Evolutionary conservation across 1,140 invertebrate species (phyloP).

Genomic region (Musca vetustissima): DNA sequence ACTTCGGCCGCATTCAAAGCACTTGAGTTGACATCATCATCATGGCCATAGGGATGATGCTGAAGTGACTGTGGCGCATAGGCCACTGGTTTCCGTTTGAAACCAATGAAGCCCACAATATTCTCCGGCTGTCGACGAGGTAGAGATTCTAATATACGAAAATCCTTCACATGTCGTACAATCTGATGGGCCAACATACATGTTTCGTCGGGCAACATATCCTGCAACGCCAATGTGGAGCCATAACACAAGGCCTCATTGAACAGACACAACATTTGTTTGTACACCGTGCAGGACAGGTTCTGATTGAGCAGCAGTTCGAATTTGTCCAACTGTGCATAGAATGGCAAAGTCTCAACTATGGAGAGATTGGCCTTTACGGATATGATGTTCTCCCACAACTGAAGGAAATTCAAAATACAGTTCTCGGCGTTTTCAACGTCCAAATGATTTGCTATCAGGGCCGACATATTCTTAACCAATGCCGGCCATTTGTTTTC

Average conservation of each 20-base stretch:
- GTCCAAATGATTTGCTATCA: slow-evolving; percentile 61
- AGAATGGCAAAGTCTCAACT: slow-evolving; percentile 85
- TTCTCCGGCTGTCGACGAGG: slow-evolving; percentile 57
- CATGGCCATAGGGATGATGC: not conserved
- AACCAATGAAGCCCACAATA: slow-evolving; percentile 60
- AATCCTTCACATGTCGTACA: slow-evolving; percentile 82
- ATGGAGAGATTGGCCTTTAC: slow-evolving; percentile 87
- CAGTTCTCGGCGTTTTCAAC: slow-evolving; percentile 65
- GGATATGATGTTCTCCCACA: slow-evolving; percentile 90
- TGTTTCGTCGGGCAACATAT: slow-evolving; percentile 82
- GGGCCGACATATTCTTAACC: slow-evolving; percentile 66
- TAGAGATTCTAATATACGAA: slow-evolving; percentile 70
- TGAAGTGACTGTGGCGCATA: slow-evolving; percentile 29
- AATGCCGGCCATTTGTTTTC: slow-evolving; percentile 80
- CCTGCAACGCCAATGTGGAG: slow-evolving; percentile 82
- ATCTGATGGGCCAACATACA: slow-evolving; percentile 81
- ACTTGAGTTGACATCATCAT: not conserved
- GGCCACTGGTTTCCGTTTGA: slow-evolving; percentile 53
- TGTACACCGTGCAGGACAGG: slow-evolving; percentile 78
- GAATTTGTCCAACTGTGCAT: slow-evolving; percentile 79
- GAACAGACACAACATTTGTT: slow-evolving; percentile 78
- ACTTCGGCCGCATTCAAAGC: slow-evolving; percentile 28
- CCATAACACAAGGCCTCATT: slow-evolving; percentile 89
- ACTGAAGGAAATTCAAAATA: slow-evolving; percentile 77
- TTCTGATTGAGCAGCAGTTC: slow-evolving; percentile 71